Evolutionary conservation across 2,113 vertebrate species (phyloP), one percentile per base, ranked within the genome.

Genomic region (Campylomormyrus numenius): DNA sequence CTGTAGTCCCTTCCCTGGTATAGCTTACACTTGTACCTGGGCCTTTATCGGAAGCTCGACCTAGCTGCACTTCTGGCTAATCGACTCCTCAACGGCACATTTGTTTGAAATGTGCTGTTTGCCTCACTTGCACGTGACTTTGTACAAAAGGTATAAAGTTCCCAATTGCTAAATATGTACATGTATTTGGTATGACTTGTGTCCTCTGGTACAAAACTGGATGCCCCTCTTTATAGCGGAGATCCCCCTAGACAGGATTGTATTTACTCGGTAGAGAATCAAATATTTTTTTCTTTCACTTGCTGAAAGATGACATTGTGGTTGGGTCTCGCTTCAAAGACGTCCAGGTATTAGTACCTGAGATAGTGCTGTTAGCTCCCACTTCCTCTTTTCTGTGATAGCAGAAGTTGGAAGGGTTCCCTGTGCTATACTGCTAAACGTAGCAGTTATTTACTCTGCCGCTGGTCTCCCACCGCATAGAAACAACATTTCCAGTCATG

Each of bases 161-260:
- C 19, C 19, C 53, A 7, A 2, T 11, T 70, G 62, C 62, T 70
- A 31, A 70, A 31, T 70, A 70, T 70, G 62, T 27, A 70, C 3
- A 66, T 66, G 62, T 31, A 31, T 66, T 27, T 66, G 70, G 27
- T 17, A 39, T 17, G 13, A 77, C 5, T 77, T 39, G 5, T 80
- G 15, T 39, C 74, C 35, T 39, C 15, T 42, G 35, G 35, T 19
- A 42, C 35, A 42, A 17, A 70, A 80, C 17, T 77, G 4, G 35
- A 35, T 19, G 31, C 15, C 66, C 31, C 74, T 42, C 11, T 80
- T 39, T 80, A 11, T 80, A 80, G 74, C 1, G 0, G 48, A 31
- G 35, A 85, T 83, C 35, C 0, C 35, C 56, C 84, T 88, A 91
- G 88, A 35, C 77, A 88, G 90, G 62, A 92, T 91, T 91, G 90